These are phyloP conservation scores for Gari tellinella DNA, from an alignment of 2,888 invertebrate species.

Conservation along the genomic window DNA sequence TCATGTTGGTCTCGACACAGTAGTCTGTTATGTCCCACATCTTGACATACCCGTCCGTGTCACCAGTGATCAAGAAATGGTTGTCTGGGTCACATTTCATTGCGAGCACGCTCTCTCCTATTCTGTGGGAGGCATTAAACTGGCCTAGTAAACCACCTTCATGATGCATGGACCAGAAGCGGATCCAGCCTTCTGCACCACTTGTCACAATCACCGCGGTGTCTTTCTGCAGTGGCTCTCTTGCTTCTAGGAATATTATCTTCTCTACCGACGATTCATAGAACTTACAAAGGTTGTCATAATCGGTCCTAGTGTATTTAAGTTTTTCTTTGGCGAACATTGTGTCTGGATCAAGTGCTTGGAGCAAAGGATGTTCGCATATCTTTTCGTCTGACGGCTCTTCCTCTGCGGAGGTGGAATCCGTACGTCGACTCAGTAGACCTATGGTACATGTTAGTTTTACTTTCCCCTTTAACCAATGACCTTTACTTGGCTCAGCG, in stretches of 20 bases:
- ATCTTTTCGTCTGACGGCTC: conserved; percentile 16
- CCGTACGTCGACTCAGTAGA: conserved; percentile 6
- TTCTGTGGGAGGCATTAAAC: conserved; percentile 89
- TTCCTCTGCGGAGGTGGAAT: background rate
- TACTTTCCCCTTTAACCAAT: conserved; percentile 22
- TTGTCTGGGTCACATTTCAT: conserved; percentile 90
- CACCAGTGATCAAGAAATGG: conserved; percentile 87
- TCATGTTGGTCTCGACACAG: conserved; percentile 85
- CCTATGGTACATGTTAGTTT: conserved; percentile 10
- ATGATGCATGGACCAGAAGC: conserved; percentile 92
- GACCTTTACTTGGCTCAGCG: background rate
- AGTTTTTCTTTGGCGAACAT: conserved; percentile 7
- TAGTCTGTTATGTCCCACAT: conserved; percentile 91
- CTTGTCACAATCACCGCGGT: conserved; percentile 90
- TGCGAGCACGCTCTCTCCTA: conserved; percentile 87
- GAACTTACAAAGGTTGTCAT: conserved; percentile 65
- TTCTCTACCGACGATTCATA: conserved; percentile 77
- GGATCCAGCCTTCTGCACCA: conserved; percentile 90
- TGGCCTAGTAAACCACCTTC: conserved; percentile 89
- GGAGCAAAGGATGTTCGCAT: conserved; percentile 63
- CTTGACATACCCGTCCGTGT: conserved; percentile 91
- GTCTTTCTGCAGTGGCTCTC: conserved; percentile 86
- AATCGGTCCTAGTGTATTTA: conserved; percentile 54
- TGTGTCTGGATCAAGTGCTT: conserved; percentile 44
- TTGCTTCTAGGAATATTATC: conserved; percentile 88